Percentiles rank a stretch among this genome's conserved stretches.
phyloP scores from a whole-genome alignment of 2,113 vertebrate genomes.

The Anhinga anhinga region DNA sequence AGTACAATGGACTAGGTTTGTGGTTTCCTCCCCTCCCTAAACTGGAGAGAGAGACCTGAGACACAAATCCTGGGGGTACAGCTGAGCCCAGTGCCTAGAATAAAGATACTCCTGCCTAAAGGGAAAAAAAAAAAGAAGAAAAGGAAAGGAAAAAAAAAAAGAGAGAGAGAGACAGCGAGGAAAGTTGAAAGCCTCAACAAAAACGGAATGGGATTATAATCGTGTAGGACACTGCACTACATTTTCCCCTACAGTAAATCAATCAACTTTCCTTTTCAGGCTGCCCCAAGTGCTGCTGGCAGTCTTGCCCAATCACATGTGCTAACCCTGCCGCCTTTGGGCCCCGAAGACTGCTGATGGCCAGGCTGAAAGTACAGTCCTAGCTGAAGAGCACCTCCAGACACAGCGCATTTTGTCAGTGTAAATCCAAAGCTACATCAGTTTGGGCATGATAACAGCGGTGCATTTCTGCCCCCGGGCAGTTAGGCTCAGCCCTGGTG shows the following conservation, averaged over 20 bases:
- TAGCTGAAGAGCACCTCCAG: neutral
- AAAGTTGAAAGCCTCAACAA: neutral
- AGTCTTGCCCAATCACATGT: neutral
- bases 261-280: neutral
- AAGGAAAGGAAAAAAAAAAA: neutral
- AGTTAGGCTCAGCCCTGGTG: neutral
- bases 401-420: neutral
- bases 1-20: neutral
- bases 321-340: neutral
- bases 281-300: neutral
- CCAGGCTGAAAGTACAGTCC: neutral
- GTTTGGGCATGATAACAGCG: rapidly evolving
- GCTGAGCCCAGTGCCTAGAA: neutral
- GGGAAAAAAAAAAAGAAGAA: no score
- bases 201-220: neutral
- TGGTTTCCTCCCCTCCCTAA: neutral
- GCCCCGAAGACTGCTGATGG: neutral
- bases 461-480: rapidly evolving
- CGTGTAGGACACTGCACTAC: neutral
- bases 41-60: neutral
- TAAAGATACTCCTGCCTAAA: neutral
- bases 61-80: neutral
- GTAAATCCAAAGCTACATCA: neutral
- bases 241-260: neutral
- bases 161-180: neutral